Evolutionary conservation across 2,113 vertebrate genomes (phyloP), one percentile per base, ranked within the genome.

Genomic region (Phasianus colchicus): DNA sequence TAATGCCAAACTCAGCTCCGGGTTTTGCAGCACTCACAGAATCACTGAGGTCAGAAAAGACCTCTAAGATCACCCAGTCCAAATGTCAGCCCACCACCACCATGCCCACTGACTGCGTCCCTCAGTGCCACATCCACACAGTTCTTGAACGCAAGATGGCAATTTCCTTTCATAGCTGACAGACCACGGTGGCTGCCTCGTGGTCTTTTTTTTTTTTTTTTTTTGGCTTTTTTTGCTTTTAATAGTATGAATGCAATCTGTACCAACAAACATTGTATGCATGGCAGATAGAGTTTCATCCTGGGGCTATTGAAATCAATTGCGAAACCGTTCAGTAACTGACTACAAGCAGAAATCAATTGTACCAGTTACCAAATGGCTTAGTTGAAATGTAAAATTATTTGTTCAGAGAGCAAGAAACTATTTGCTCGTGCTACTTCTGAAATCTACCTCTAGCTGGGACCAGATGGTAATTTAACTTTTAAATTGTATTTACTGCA

Each of bases 391-490:
- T 65, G 70, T 78, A 91, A 86, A 95, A 83, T 88, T 92, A 88
- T 92, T 97, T 94, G 73, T 89, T 95, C 91, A 86, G 69, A 48
- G 75, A 94, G 47, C 57, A 86, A 92, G 89, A 81, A 95, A 83
- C 83, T 92, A 72, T 90, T 95, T 91, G 90, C 83, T 63, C 64
- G 47, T 86, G 80, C 82, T 86, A 40, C 89, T 92, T 95, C 57
- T 81, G 60, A 91, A 92, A 88, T 83, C 76, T 88, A 95, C 87
- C 91, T 91, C 93, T 88, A 92, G 89, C 91, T 86, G 93, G 81
- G 85, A 71, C 89, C 92, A 96, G 91, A 95, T 89, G 94, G 82
- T 91, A 95, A 95, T 94, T 92, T 86, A 95, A 93, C 82, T 96
- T 96, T 80, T 89, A 79, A 91, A 77, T 89, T 83, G 79, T 96